These are phyloP conservation scores for Pollenia angustigena DNA, from an alignment of 2,888 invertebrate species.

Conservation along the genomic window DNA sequence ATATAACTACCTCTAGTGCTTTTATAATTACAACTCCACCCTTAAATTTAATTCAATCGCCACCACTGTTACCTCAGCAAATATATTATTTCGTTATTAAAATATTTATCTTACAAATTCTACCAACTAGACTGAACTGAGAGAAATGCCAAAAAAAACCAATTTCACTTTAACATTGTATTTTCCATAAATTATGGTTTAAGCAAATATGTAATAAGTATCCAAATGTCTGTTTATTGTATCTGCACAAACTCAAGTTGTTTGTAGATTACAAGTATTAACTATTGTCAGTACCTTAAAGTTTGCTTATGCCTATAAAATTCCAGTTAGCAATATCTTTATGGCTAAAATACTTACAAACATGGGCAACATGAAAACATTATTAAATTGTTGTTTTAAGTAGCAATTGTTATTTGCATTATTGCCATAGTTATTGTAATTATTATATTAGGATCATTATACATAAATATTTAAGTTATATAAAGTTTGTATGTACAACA, in stretches of 20 bases:
- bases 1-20: no score
- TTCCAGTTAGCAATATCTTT: neutral
- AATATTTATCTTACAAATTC: no score
- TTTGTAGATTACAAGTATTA: neutral
- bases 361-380: neutral
- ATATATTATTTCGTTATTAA: neutral
- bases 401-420: constrained; percentile 27
- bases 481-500: neutral
- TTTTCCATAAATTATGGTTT: constrained; percentile 5
- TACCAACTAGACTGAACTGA: neutral
- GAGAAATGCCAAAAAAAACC: neutral
- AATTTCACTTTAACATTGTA: constrained; percentile 1
- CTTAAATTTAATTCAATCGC: no score
- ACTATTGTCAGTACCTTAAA: neutral
- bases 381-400: constrained; percentile 18
- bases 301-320: neutral
- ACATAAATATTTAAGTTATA: constrained; percentile 21
- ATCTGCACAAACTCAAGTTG: neutral
- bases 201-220: no score
- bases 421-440: constrained; percentile 19
- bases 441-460: constrained; percentile 24
- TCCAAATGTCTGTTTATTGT: neutral
- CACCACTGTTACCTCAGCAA: no score
- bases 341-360: neutral
- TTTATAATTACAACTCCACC: no score